phyloP scores from a whole-genome alignment of 2,888 invertebrate species.

The Drosophila atripex region DNA sequence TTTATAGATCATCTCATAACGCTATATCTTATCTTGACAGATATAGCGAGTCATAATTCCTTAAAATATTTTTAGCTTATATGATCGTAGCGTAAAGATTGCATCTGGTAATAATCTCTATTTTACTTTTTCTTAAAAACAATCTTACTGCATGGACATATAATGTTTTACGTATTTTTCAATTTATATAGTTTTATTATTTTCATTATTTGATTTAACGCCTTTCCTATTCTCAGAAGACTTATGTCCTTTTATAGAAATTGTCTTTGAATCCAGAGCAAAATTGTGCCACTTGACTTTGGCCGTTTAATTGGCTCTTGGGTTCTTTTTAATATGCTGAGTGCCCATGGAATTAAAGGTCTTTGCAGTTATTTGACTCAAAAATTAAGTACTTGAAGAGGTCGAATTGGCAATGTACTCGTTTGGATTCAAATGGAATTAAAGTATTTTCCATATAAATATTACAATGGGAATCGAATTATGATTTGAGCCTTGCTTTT shows the following conservation, averaged over 20 bases:
- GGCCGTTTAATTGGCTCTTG: slow-evolving; percentile 30
- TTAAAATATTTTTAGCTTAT: slow-evolving; percentile 23
- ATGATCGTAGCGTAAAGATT: slow-evolving; percentile 21
- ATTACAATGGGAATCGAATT: background rate
- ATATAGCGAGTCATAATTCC: slow-evolving; percentile 2
- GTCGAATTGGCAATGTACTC: background rate
- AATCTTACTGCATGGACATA: too few species aligned
- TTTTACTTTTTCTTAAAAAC: background rate
- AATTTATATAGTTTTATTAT: background rate
- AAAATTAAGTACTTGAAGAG: background rate
- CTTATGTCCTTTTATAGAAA: slow-evolving; percentile 24
- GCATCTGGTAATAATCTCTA: background rate
- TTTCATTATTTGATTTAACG: slow-evolving; percentile 5
- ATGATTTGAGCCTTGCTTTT: background rate
- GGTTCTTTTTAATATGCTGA: slow-evolving; percentile 9
- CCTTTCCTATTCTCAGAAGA: background rate
- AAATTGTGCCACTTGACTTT: slow-evolving; percentile 23
- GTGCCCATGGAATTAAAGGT: slow-evolving; percentile 34
- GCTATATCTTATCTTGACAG: slow-evolving; percentile 23
- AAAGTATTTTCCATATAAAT: background rate
- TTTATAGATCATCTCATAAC: slow-evolving; percentile 1
- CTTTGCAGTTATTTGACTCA: slow-evolving; percentile 20
- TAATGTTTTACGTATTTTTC: slow-evolving; percentile 5
- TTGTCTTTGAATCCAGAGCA: background rate
- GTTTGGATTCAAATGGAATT: background rate